Evolutionary conservation across 2,888 invertebrate species (phyloP).

Genomic region (Psylliodes chrysocephalus): DNA sequence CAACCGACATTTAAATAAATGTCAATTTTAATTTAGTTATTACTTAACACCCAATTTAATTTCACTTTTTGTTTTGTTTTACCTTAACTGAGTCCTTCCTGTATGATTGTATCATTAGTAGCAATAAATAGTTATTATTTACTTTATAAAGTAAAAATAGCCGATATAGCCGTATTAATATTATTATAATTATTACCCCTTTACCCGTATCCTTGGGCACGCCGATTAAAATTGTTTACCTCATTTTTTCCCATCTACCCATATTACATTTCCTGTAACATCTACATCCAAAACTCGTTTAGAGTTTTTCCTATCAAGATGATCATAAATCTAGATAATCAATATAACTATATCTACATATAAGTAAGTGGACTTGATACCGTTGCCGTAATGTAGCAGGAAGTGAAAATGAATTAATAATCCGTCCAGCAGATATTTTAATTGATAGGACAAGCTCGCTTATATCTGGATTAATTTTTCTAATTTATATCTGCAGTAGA

Average conservation of each 20-base stretch:
- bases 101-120: too few relatives aligned
- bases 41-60: too few relatives aligned
- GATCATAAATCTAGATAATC: conserved; percentile 29
- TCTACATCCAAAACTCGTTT: conserved; percentile 19
- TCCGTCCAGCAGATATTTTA: conserved; percentile 29
- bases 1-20: too few relatives aligned
- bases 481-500: neutral
- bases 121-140: too few relatives aligned
- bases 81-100: too few relatives aligned
- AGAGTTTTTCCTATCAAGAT: conserved; percentile 21
- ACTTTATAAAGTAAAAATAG: too few relatives aligned
- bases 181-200: too few relatives aligned
- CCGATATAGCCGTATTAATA: too few relatives aligned
- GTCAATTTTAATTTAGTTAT: too few relatives aligned
- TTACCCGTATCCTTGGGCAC: too few relatives aligned
- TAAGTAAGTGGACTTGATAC: conserved; percentile 33
- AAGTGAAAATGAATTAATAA: conserved; percentile 38
- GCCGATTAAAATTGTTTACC: neutral
- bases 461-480: conserved; percentile 23
- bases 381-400: conserved; percentile 35
- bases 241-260: neutral
- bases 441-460: conserved; percentile 31
- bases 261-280: conserved; percentile 15
- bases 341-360: conserved; percentile 27
- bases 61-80: too few relatives aligned